Conservation (phyloP, 2,797 vertebrate species). For the Telmatherina bonti region DNA sequence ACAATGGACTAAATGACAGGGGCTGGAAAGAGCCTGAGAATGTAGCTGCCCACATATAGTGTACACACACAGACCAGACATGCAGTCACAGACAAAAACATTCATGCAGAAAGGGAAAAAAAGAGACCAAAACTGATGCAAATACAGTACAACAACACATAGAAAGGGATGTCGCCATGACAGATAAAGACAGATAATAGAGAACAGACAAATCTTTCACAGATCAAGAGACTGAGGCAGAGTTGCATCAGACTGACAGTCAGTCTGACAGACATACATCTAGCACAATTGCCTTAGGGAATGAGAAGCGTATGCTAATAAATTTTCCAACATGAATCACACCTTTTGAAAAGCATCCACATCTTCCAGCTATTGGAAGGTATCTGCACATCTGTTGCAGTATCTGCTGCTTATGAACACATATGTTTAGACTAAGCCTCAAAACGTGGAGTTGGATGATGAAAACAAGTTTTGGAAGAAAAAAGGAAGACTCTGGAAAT, state of each 20-base stretch:
- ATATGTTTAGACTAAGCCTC: constrained; percentile 1
- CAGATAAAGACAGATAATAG: constrained; percentile 13
- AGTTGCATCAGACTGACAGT: constrained; percentile 33
- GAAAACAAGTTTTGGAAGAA: constrained; percentile 35
- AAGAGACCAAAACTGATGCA: neutral
- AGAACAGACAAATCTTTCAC: constrained; percentile 26
- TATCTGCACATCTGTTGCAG: constrained; percentile 37
- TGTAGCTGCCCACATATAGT: constrained; percentile 54
- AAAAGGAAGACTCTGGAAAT: constrained; percentile 24
- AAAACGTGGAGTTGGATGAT: constrained; percentile 16
- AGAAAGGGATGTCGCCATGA: constrained; percentile 5
- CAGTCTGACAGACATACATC: constrained; percentile 1
- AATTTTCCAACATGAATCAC: constrained; percentile 57
- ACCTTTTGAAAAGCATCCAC: constrained; percentile 48
- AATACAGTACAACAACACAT: neutral
- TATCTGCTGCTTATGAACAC: constrained; percentile 11
- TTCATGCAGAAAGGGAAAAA: neutral
- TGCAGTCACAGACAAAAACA: constrained; percentile 9
- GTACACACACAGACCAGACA: constrained; percentile 13
- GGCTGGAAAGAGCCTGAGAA: constrained; percentile 55
- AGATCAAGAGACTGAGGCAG: constrained; percentile 1
- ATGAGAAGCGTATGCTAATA: constrained; percentile 54
- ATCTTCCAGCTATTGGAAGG: constrained; percentile 38
- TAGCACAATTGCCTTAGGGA: constrained; percentile 11
- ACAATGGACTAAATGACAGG: constrained; percentile 72